Evolutionary conservation across 2,797 vertebrate species (phyloP).

Genomic region (Novumbra hubbsi): DNA sequence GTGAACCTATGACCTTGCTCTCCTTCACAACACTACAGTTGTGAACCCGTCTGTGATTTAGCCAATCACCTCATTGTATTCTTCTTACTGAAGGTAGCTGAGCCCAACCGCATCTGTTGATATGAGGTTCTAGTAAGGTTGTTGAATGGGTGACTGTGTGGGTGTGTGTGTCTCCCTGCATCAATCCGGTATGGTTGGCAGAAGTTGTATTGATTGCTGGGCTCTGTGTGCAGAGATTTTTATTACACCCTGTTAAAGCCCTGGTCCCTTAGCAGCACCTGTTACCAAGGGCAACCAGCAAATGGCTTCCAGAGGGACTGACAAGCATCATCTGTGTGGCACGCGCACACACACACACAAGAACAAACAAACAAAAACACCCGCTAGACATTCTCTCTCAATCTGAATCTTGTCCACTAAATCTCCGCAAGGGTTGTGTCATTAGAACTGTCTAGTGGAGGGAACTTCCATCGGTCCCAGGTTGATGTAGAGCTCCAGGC

Average conservation of each 20-base stretch:
- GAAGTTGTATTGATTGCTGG: background rate
- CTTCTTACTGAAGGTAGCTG: background rate
- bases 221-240: background rate
- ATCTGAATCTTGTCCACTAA: background rate
- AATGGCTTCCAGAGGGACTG: background rate
- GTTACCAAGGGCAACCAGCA: slow-evolving; percentile 4
- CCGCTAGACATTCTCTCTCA: background rate
- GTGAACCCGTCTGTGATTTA: background rate
- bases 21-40: background rate
- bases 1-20: background rate
- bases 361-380: background rate
- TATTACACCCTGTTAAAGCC: slow-evolving; percentile 5
- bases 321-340: background rate
- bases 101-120: background rate
- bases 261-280: background rate
- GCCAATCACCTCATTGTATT: background rate
- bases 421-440: background rate
- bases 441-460: background rate
- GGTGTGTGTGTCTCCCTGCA: background rate
- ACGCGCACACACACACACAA: background rate
- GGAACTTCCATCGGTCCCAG: background rate
- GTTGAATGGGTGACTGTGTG: background rate
- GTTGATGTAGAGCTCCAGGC: background rate
- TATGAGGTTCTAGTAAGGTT: background rate
- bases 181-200: background rate